phyloP scores from a whole-genome alignment of 2,888 invertebrate species.

The Panzeria rudis region DNA sequence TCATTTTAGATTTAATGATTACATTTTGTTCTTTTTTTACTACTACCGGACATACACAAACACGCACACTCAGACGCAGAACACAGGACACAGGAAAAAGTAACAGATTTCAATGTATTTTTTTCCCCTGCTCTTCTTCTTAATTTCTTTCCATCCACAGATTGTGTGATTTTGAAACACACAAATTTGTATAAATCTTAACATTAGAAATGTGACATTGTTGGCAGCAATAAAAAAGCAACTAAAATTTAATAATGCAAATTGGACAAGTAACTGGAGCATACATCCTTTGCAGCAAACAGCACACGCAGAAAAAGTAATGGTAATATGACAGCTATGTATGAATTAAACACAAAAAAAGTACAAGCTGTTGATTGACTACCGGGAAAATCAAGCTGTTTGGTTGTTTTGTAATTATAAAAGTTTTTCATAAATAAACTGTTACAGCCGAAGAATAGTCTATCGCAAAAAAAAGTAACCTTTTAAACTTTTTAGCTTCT shows the following conservation, averaged over 20 bases:
- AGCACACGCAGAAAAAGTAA: not conserved
- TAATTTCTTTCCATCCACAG: not conserved
- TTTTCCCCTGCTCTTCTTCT: not conserved
- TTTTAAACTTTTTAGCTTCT: constrained; percentile 9
- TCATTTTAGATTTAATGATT: constrained; percentile 66
- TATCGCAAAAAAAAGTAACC: not conserved
- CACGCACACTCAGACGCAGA: constrained; percentile 1
- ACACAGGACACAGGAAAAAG: constrained; percentile 62
- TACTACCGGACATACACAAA: constrained; percentile 22
- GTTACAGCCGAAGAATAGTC: constrained; percentile 1
- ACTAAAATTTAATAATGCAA: constrained; percentile 70
- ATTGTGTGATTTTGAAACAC: not conserved
- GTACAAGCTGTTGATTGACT: constrained; percentile 43
- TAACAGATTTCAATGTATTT: constrained; percentile 54
- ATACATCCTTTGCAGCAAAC: constrained; percentile 49
- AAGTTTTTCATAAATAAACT: constrained; percentile 38
- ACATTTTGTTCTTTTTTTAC: constrained; percentile 56
- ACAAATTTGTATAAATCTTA: constrained; percentile 25
- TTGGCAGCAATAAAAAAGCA: constrained; percentile 33
- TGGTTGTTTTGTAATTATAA: constrained; percentile 35
- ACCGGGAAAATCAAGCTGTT: not conserved
- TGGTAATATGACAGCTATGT: not conserved
- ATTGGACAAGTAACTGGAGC: constrained; percentile 71
- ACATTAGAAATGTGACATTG: constrained; percentile 3
- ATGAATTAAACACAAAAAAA: constrained; percentile 6